A percentile compares a stretch with the other conserved stretches of the same genome.
Evolutionary conservation across 2,888 invertebrate genomes (phyloP).

Genomic region (Heteromurus nitidus): DNA sequence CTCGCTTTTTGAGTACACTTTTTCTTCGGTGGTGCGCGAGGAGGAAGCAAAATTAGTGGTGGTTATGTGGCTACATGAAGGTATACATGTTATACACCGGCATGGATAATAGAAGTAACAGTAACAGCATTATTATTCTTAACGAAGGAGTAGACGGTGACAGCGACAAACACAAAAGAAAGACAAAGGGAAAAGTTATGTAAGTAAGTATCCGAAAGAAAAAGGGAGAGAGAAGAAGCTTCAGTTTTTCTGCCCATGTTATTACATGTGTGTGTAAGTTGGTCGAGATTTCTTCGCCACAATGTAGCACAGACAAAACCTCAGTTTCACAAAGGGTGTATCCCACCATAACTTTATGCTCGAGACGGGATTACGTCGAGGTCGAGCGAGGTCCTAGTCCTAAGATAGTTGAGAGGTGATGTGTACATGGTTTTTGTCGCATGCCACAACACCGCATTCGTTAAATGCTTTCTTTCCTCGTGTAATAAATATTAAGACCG

Average conservation of each 20-base stretch:
- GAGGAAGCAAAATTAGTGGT: conserved; percentile 3
- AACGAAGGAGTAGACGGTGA: background rate
- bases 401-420: too few species aligned
- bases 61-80: background rate
- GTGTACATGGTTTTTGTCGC: background rate
- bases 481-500: too few species aligned
- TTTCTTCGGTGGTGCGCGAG: background rate
- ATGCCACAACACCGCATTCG: background rate
- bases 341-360: background rate
- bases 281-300: background rate
- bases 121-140: conserved; percentile 11
- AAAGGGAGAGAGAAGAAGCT: background rate
- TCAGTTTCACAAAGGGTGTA: background rate
- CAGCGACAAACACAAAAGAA: conserved; percentile 15
- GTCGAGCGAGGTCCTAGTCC: too few species aligned
- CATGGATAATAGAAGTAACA: background rate
- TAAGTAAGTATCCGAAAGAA: background rate
- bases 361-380: background rate
- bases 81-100: too few species aligned
- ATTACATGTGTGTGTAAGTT: background rate
- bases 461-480: background rate
- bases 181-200: background rate
- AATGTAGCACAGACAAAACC: background rate
- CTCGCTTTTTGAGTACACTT: background rate
- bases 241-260: background rate